Conservation (phyloP, 2,797 vertebrate species). For the Acanthurus leucopareius region DNA sequence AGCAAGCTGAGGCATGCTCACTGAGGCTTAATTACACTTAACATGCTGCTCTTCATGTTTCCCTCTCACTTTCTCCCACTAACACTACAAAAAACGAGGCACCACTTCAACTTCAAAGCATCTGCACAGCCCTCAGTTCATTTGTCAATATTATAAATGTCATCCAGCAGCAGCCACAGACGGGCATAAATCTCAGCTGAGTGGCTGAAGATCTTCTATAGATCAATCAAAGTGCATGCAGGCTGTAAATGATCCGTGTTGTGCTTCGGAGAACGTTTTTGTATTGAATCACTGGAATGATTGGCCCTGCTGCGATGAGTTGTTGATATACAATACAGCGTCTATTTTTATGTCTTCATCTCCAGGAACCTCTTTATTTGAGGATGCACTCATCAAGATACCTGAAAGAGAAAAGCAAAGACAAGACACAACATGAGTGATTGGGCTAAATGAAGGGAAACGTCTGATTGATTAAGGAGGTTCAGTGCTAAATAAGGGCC, state of each 20-base stretch:
- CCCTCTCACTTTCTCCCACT: background rate
- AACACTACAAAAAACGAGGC: slow-evolving; percentile 23
- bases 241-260: slow-evolving; percentile 32
- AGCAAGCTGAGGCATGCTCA: slow-evolving; percentile 58
- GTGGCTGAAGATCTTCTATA: slow-evolving; percentile 37
- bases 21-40: slow-evolving; percentile 48
- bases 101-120: slow-evolving; percentile 31
- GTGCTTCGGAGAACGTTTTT: slow-evolving; percentile 10
- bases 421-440: slow-evolving; percentile 10
- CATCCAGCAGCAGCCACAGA: slow-evolving; percentile 32
- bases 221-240: slow-evolving; percentile 38
- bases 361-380: slow-evolving; percentile 22
- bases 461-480: slow-evolving; percentile 29
- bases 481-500: slow-evolving; percentile 7
- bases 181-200: slow-evolving; percentile 36
- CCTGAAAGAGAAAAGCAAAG: slow-evolving; percentile 42
- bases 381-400: slow-evolving; percentile 25
- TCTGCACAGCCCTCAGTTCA: background rate
- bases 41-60: slow-evolving; percentile 29
- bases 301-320: background rate
- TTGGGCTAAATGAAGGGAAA: slow-evolving; percentile 10
- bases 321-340: slow-evolving; percentile 24
- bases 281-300: slow-evolving; percentile 12
- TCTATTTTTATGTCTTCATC: slow-evolving; percentile 21
- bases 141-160: slow-evolving; percentile 38